Evolutionary conservation across 2,113 vertebrate species (phyloP).

Genomic region (Chaenocephalus aceratus): DNA sequence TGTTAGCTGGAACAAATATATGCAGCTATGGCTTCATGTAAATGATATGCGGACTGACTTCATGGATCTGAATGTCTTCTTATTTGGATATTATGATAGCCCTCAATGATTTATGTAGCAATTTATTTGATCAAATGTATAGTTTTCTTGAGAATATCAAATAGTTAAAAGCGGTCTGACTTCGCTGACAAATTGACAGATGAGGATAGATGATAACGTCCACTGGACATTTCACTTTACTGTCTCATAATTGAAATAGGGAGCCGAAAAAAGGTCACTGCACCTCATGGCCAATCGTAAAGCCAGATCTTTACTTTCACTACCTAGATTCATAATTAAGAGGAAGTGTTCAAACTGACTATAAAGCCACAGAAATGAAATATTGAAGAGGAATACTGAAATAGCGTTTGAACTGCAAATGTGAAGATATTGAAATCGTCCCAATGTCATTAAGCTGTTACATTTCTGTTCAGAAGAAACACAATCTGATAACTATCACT

Average conservation of each 20-base stretch:
- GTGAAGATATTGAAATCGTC: neutral
- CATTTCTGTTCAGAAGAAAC: neutral
- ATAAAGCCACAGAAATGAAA: neutral
- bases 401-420: too few species aligned
- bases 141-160: neutral
- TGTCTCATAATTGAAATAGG: neutral
- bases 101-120: neutral
- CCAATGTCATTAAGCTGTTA: neutral
- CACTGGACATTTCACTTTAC: neutral
- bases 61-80: neutral
- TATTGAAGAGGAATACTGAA: neutral
- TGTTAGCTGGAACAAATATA: neutral
- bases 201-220: neutral
- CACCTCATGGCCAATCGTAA: neutral
- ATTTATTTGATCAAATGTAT: too few species aligned
- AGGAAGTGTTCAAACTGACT: neutral
- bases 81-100: neutral
- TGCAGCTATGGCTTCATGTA: neutral
- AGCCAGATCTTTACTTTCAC: neutral
- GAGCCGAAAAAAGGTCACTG: neutral
- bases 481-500: neutral
- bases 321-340: neutral
- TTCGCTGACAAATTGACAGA: neutral
- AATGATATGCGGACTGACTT: neutral
- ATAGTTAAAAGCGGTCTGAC: neutral